A percentile compares a stretch with the other conserved stretches of the same genome.
phyloP scores from a whole-genome alignment of 2,888 invertebrate species.

The Acronicta alni region DNA sequence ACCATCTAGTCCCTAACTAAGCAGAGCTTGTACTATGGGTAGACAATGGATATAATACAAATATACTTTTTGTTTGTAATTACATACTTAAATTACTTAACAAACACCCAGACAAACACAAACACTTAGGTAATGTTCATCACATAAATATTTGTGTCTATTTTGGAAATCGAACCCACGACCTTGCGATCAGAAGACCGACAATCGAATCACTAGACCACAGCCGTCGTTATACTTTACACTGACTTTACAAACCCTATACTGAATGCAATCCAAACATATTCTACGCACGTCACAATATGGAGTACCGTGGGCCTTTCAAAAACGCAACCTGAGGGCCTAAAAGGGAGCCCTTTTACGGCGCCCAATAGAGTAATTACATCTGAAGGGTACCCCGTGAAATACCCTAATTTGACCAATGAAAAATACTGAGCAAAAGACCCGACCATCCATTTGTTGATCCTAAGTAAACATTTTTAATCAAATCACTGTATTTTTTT shows the following conservation, averaged over 20 bases:
- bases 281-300: slow-evolving; percentile 53
- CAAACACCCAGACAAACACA: too few species aligned
- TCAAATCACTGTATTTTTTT: slow-evolving; percentile 63
- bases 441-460: slow-evolving; percentile 63
- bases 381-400: slow-evolving; percentile 66
- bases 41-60: too few species aligned
- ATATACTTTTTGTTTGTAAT: too few species aligned
- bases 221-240: too few species aligned
- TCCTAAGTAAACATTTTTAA: slow-evolving; percentile 73
- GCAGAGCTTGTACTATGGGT: too few species aligned
- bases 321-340: slow-evolving; percentile 39
- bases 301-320: slow-evolving; percentile 29
- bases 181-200: too few species aligned
- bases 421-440: slow-evolving; percentile 64
- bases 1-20: too few species aligned
- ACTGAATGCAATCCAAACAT: slow-evolving; percentile 45
- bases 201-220: too few species aligned
- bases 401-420: slow-evolving; percentile 70
- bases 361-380: slow-evolving; percentile 76
- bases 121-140: too few species aligned
- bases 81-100: too few species aligned
- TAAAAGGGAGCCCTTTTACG: slow-evolving; percentile 69
- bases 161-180: too few species aligned
- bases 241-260: background rate
- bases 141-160: too few species aligned